Evolutionary conservation across 2,888 invertebrate genomes (phyloP), one percentile per base, ranked within the genome.

Genomic region (Hyppa rectilinea): DNA sequence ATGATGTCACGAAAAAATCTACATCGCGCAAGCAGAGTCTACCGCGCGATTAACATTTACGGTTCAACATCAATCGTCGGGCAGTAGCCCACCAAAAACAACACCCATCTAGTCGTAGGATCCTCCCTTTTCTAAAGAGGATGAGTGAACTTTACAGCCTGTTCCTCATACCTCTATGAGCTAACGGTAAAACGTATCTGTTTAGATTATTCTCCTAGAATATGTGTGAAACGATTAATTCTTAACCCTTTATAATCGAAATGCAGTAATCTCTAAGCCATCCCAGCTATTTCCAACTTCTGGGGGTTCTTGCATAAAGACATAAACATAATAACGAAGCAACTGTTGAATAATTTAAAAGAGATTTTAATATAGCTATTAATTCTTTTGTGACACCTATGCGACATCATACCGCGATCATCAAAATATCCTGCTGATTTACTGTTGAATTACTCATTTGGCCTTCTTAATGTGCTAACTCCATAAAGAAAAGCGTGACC

Each of bases 401-500:
- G 45, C 40, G 34, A 45, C 43, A 53, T 59, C 52, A 47, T 49
- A 55, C 26, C 26, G 5, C 34, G 34, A 62, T 58, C 59, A 60
- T 43, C 53, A 49, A 66, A 49, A 67, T 38, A 34, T 55, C 40
- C 74, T 43, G 29, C 47, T 23, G 34, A 38, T n/a, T 40, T 29
- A 53, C 26, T 23, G 23, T 53, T 4, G 2, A 60, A 72, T 63
- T 49, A 75, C 36, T 67, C 23, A 67, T 75, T 47, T 40, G 43
- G 17, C 36, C 75, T 67, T 55, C 53, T 66, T 23, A 34, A 47
- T 49, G n/a, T 45, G 9, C 9, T n/a, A 31, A 17, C 9, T 20
- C 12, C n/a, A 43, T 55, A 75, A 56, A 75, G 43, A 67, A 61
- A 60, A 47, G 12, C 70, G 70, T 69, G 59, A 31, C 43, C 36